These are phyloP conservation scores for Vesta saturnalis DNA, from an alignment of 2,888 invertebrate genomes.

Conservation along the genomic window DNA sequence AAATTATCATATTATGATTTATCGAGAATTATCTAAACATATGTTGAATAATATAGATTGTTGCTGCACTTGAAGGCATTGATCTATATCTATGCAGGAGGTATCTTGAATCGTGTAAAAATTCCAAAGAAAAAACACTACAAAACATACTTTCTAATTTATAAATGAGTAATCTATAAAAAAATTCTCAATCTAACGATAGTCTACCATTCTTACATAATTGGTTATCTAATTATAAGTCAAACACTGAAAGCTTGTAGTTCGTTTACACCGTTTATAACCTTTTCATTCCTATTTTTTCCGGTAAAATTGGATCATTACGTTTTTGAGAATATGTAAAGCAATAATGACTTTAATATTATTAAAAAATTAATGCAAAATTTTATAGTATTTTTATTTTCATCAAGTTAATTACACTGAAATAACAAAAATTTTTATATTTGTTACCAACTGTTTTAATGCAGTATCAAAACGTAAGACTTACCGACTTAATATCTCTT, in stretches of 20 bases:
- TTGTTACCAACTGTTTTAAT: too few relatives aligned
- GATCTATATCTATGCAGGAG: background rate
- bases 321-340: background rate
- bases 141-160: slow-evolving; percentile 11
- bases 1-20: background rate
- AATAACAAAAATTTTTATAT: too few relatives aligned
- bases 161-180: background rate
- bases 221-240: slow-evolving; percentile 2
- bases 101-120: background rate
- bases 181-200: background rate
- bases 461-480: too few relatives aligned
- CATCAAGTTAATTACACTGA: background rate
- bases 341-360: background rate
- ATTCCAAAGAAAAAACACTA: background rate
- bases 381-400: background rate
- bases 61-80: background rate
- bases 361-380: too few relatives aligned
- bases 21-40: slow-evolving; percentile 2
- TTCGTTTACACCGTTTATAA: background rate
- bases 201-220: background rate
- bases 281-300: too few relatives aligned
- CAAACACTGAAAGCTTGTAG: background rate
- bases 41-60: background rate
- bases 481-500: too few relatives aligned
- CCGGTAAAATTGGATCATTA: background rate